These are phyloP conservation scores for Asteroscopus sphinx DNA, from an alignment of 2,888 invertebrate genomes.

Conservation along the genomic window DNA sequence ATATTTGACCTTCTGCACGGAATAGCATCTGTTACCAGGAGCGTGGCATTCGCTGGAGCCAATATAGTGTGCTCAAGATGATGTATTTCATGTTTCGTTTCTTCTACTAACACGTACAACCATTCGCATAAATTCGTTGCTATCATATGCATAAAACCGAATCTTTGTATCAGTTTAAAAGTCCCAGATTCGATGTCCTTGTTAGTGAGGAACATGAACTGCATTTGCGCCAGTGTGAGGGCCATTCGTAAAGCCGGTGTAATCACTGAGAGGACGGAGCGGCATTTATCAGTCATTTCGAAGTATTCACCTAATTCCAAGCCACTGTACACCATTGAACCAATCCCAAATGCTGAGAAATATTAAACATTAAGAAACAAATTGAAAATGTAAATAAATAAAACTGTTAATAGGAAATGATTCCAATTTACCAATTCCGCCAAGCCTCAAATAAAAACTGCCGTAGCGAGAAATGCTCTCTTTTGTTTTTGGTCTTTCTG, in stretches of 20 bases:
- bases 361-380: constrained; percentile 12
- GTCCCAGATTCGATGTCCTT: constrained; percentile 91
- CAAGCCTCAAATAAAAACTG: constrained; percentile 96
- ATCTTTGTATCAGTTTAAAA: constrained; percentile 93
- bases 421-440: constrained; percentile 92
- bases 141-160: constrained; percentile 98
- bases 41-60: constrained; percentile 53
- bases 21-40: constrained; percentile 64
- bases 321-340: constrained; percentile 93
- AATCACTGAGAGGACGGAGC: constrained; percentile 92
- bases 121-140: constrained; percentile 98
- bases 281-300: constrained; percentile 92
- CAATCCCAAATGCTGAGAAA: constrained; percentile 88
- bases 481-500: constrained; percentile 78
- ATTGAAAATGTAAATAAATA: constrained; percentile 23
- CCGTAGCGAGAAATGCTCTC: constrained; percentile 91
- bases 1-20: constrained; percentile 91
- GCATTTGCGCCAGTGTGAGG: constrained; percentile 96
- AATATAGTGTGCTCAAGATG: constrained; percentile 90
- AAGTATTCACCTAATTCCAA: constrained; percentile 94
- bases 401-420: constrained; percentile 40
- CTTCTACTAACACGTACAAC: constrained; percentile 96
- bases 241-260: constrained; percentile 95
- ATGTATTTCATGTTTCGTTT: constrained; percentile 96
- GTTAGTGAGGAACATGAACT: constrained; percentile 97